Base-by-base conservation (phyloP, 2,797 vertebrate species). In the Lepilemur ruficaudatus region DNA sequence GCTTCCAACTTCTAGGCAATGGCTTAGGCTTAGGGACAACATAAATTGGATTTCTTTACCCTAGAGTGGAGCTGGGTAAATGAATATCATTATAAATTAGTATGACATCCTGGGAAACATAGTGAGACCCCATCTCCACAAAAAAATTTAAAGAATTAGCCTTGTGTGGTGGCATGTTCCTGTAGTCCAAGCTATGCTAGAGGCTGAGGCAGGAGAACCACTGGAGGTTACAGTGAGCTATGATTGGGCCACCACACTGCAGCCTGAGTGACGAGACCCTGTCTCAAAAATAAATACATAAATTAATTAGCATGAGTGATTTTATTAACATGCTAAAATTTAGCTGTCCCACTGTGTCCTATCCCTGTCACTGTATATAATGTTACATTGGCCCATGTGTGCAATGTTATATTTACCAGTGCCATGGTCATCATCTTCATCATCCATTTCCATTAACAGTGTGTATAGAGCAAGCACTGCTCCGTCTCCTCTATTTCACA, bases 1-100 rank as follows among this genome's bases (percentile, higher is more conserved):
- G 23, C 72, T 95, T 92, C 48, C 30, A 78, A 38, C 13, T 86
- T 95, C 8, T 65, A 85, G 61, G 25, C 84, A 81, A 25, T 50
- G 25, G 5, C 15, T 67, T 94, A 92, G 78, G 41, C 5, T 48
- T 48, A 57, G 8, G 14, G 63, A 89, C 57, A 82, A n/a, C 11
- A 43, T 78, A 83, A 80, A 48, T 65, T 91, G 35, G 23, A 59
- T 91, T 96, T 96, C 13, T 85, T 96, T 89, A 95, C 12, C 38
- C 32, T 59, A 70, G 9, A 18, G 10, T 89, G 23, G 38, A n/a
- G 22, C 15, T 57, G 57, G 59, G 15, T 76, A 94, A 91, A 70
- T 59, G 12, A 69, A 83, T 63, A 17, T 59, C 22, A 65, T 52
- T 93, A 59, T 5, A 95, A 73, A 87, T 79, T 43, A 69, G 17